Evolutionary conservation across 64 coral and sea anemone genomes (phyloP), one percentile per base, ranked within the genome.

Genomic region (Montipora sp.): DNA sequence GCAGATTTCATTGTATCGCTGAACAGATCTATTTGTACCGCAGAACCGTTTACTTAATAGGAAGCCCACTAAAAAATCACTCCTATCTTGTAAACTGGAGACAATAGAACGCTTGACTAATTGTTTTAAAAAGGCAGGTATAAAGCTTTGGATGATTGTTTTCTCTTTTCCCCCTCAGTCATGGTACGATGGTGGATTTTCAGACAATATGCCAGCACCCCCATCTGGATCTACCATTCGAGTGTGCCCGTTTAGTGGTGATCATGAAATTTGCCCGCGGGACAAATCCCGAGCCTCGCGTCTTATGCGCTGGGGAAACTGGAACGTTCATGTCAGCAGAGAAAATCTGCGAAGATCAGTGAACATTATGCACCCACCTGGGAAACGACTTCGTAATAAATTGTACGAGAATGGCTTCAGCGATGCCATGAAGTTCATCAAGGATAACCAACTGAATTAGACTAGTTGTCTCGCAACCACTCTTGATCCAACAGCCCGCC

Each of bases 171-270:
- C 77, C 77, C 82, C 10, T 3, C 55, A 97, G 95, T 77, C 73
- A 51, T 97, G 95, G 95, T 97, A 79, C 51, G 95, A 97, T 80
- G 95, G 95, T 48, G 95, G 95, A 9, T 97, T 97, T 63, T 94
- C 95, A 15, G 95, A 97, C 63, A 97, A 97, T 63, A 84, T 91
- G 0, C 95, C 95, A 8, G 50, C 81, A 0, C 92, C 93, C 45
- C 77, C 89, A 0, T 45, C 74, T 73, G 95, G 95, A 83, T 55
- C 82, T 13, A 94, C 95, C 8, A 89, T 97, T 21, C 68, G 92
- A 48, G 92, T 97, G 14, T 97, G 89, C 8, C 95, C 95, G 18
- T 97, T 97, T 50, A 92, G 95, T 50, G 95, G 95, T 19, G 92
- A 97, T 47, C 75, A 72, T 49, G 92, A 97, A 67, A 97, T 97